Percentiles rank a stretch among this genome's conserved stretches.
phyloP scores from a whole-genome alignment of 2,888 invertebrate genomes.

The Acanthosepion esculentum region DNA sequence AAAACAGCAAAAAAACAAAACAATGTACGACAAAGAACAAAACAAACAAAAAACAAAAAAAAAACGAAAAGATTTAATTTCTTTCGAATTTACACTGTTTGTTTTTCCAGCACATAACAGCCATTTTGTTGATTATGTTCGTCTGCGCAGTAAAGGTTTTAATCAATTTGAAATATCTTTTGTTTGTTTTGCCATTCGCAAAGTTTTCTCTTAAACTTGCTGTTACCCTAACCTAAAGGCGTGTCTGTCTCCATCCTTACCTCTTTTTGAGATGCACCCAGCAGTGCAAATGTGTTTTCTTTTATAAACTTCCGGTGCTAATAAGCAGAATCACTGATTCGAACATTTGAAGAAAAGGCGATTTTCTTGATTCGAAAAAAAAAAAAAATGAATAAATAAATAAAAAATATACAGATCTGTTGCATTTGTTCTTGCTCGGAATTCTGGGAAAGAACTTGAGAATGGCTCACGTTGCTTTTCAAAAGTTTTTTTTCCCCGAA shows the following conservation, averaged over 20 bases:
- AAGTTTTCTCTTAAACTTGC: neutral
- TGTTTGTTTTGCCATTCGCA: neutral
- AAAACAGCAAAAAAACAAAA: neutral
- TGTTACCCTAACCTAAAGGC: neutral
- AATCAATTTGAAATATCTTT: slow-evolving; percentile 11
- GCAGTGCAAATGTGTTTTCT: neutral
- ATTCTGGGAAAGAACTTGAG: neutral
- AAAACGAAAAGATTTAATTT: neutral
- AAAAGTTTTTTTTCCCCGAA: neutral
- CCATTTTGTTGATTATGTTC: neutral
- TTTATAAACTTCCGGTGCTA: neutral
- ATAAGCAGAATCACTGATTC: neutral
- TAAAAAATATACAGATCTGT: neutral
- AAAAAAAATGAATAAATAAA: neutral
- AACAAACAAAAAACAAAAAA: too few species aligned
- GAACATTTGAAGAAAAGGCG: neutral
- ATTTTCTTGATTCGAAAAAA: neutral
- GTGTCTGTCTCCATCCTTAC: neutral
- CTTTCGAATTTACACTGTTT: neutral
- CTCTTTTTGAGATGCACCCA: neutral
- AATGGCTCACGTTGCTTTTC: neutral
- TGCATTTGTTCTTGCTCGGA: neutral
- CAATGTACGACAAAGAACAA: neutral
- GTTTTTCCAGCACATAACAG: neutral
- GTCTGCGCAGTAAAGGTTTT: neutral